Base-by-base conservation (phyloP, 2,113 vertebrate genomes). In the Pholis gunnellus region DNA sequence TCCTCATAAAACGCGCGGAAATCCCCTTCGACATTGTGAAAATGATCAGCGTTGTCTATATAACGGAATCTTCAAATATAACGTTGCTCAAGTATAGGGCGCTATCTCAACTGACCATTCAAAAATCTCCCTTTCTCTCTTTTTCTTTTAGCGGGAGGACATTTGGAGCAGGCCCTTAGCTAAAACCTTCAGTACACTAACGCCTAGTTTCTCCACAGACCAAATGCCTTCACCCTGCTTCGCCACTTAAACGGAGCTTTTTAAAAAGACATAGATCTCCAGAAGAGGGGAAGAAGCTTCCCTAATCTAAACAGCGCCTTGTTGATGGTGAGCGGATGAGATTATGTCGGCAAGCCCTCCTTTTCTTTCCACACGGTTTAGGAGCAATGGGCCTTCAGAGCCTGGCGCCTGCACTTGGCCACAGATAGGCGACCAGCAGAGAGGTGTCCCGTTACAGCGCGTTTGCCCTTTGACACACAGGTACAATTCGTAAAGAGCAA, bases 281-380 rank as follows among this genome's bases (percentile, higher is more conserved):
- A 61, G 48, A 71, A 71, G 27, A 72, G 57, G 76, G 87, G 81
- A 81, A 79, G 87, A 92, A 80, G 66, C 77, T 79, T 66, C 68
- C 59, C 91, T 93, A 92, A 95, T 95, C 88, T 94, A 94, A 95
- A 95, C 92, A 95, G 80, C 67, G 59, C 75, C 84, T 74, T 94
- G 91, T 89, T 94, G 95, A 94, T 94, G 92, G 94, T 80, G 88
- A 94, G 90, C 92, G 92, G 94, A 95, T 95, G 94, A 93, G 94
- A 95, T 95, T 94, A 91, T 93, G 89, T 91, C 87, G 84, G 88
- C 89, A 86, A 82, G 83, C 84, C 40, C 88, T 84, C 56, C 88
- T 92, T 92, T 92, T 94, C 88, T 94, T 92, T 93, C 85, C 88
- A 90, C 82, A 72, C 88, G 85, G 90, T 92, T 94, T 87, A 88